Evolutionary conservation across 2,888 invertebrate genomes (phyloP).

Genomic region (Drosophila leonis): DNA sequence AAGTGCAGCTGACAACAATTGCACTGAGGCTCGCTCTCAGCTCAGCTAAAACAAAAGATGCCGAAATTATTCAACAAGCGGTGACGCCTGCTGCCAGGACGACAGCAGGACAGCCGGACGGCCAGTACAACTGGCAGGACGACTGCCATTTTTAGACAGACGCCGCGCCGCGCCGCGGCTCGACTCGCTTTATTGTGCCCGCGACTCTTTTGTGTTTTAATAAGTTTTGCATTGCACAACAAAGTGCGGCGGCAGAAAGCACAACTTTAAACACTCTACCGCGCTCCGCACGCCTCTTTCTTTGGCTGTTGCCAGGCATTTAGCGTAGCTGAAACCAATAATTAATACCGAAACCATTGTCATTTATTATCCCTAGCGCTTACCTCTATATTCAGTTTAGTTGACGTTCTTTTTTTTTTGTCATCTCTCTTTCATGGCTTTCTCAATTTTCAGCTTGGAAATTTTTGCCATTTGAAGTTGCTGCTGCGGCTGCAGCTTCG

Average conservation of each 20-base stretch:
- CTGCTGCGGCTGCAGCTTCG: slow-evolving; percentile 55
- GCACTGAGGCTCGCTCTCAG: slow-evolving; percentile 44
- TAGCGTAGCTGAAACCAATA: slow-evolving; percentile 66
- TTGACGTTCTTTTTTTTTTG: not conserved
- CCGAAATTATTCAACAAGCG: slow-evolving; percentile 72
- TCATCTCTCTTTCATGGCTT: slow-evolving; percentile 3
- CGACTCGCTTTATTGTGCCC: slow-evolving; percentile 27
- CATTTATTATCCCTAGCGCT: slow-evolving; percentile 65
- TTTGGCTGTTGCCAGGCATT: slow-evolving; percentile 38
- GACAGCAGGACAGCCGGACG: slow-evolving; percentile 1
- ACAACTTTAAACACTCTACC: slow-evolving; percentile 52
- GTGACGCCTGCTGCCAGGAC: slow-evolving; percentile 56
- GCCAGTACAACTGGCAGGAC: slow-evolving; percentile 34
- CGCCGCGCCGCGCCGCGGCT: slow-evolving; percentile 13
- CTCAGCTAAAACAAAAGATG: slow-evolving; percentile 64
- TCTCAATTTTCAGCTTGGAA: slow-evolving; percentile 24
- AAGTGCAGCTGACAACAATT: slow-evolving; percentile 73
- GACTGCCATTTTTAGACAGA: slow-evolving; percentile 50
- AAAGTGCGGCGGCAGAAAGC: slow-evolving; percentile 40
- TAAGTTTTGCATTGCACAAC: slow-evolving; percentile 69
- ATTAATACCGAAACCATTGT: slow-evolving; percentile 67
- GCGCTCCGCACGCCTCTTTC: not conserved
- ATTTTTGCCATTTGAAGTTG: slow-evolving; percentile 37
- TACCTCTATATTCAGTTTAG: slow-evolving; percentile 24
- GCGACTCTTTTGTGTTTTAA: slow-evolving; percentile 65